Conservation (phyloP, 2,113 vertebrate genomes). For the Equus quagga region DNA sequence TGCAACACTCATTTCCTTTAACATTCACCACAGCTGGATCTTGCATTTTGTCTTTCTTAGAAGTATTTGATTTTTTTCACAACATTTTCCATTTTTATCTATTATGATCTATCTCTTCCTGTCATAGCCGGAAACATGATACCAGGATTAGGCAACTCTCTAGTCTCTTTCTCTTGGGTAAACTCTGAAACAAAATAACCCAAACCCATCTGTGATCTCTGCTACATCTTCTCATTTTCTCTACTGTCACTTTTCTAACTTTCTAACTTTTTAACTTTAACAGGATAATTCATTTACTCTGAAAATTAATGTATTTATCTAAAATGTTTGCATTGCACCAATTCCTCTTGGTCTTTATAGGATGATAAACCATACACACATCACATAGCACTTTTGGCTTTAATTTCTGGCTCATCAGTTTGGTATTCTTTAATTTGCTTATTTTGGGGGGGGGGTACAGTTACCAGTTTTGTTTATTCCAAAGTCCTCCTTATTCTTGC, state of each 20-base stretch:
- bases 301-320: neutral
- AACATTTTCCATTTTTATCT: constrained; percentile 82
- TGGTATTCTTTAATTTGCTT: neutral
- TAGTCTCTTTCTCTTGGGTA: constrained; percentile 65
- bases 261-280: too few species aligned
- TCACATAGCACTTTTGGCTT: neutral
- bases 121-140: constrained; percentile 82
- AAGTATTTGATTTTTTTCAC: constrained; percentile 80
- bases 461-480: neutral
- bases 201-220: constrained; percentile 33
- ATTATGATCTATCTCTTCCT: constrained; percentile 84
- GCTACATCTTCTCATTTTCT: neutral
- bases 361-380: neutral
- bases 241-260: neutral
- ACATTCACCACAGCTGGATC: constrained; percentile 64
- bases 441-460: neutral
- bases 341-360: neutral
- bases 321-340: neutral
- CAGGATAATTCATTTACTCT: neutral
- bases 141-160: constrained; percentile 76
- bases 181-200: constrained; percentile 33
- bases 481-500: neutral
- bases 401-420: neutral
- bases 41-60: constrained; percentile 83
- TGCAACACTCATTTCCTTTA: constrained; percentile 81